These are phyloP conservation scores for Drosophila subquinaria DNA, from an alignment of 2,888 invertebrate species.

Conservation along the genomic window DNA sequence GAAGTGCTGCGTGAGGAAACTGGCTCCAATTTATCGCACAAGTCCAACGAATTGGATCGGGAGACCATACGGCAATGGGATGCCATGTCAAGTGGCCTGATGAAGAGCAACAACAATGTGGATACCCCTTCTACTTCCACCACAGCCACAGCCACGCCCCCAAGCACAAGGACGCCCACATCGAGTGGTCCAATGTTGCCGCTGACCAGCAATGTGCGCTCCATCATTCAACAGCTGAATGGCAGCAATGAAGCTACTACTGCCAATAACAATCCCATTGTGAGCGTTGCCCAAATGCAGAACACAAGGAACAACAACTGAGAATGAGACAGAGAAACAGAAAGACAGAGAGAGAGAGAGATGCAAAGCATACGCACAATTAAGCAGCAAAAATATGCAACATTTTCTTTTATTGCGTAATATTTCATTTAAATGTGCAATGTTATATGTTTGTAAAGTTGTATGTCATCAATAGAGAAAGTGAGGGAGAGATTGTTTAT, in stretches of 20 bases:
- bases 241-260: conserved; percentile 62
- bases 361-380: conserved; percentile 6
- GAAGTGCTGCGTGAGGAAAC: conserved; percentile 85
- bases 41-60: conserved; percentile 90
- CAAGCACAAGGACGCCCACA: conserved; percentile 17
- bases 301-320: conserved; percentile 55
- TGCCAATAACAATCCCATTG: conserved; percentile 50
- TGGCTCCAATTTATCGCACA: conserved; percentile 84
- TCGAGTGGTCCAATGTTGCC: conserved; percentile 57
- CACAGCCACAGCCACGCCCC: conserved; percentile 13
- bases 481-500: conserved; percentile 28
- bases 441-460: conserved; percentile 15
- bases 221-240: conserved; percentile 80
- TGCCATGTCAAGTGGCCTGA: conserved; percentile 93
- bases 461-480: conserved; percentile 5
- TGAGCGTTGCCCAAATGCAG: conserved; percentile 39
- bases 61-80: conserved; percentile 96
- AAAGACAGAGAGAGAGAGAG: neutral
- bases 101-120: conserved; percentile 86
- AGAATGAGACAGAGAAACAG: neutral
- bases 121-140: conserved; percentile 32
- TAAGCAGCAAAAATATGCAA: conserved; percentile 15
- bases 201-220: conserved; percentile 74
- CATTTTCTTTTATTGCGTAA: conserved; percentile 12
- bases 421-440: conserved; percentile 18